Conservation (phyloP, 1,140 invertebrate species). For the Penaeus chinensis region DNA sequence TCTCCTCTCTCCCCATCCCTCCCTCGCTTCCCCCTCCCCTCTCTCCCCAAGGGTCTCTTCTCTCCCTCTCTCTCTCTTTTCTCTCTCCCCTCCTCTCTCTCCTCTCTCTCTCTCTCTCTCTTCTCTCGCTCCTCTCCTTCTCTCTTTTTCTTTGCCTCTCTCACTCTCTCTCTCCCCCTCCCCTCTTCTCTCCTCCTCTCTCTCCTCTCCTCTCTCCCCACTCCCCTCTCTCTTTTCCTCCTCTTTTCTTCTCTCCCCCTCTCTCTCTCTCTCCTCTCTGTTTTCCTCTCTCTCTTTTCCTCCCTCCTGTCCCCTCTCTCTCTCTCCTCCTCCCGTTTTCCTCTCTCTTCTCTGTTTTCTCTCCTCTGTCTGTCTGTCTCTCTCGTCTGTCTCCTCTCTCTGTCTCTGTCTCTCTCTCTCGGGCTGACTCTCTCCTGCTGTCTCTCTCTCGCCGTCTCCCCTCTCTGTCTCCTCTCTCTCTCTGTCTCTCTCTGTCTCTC, state of each 20-base stretch:
- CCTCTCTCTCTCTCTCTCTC: background rate
- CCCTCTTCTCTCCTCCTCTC: background rate
- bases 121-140: background rate
- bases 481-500: background rate
- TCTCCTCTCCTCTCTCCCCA: background rate
- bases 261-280: slow-evolving; percentile 20
- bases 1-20: background rate
- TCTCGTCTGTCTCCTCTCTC: background rate
- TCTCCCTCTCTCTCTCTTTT: background rate
- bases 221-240: background rate
- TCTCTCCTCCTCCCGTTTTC: too few relatives aligned
- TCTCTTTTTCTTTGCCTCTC: background rate
- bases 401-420: slow-evolving; percentile 12
- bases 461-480: background rate
- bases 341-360: background rate
- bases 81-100: background rate
- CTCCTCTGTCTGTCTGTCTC: background rate
- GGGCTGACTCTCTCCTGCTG: background rate
- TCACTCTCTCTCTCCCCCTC: background rate
- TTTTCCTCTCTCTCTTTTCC: slow-evolving; percentile 15
- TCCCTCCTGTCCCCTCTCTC: background rate
- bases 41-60: background rate
- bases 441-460: background rate
- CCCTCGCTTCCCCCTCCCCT: background rate
- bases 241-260: background rate